Base-by-base conservation (phyloP, 2,113 vertebrate species). In the Takifugu bimaculatus region DNA sequence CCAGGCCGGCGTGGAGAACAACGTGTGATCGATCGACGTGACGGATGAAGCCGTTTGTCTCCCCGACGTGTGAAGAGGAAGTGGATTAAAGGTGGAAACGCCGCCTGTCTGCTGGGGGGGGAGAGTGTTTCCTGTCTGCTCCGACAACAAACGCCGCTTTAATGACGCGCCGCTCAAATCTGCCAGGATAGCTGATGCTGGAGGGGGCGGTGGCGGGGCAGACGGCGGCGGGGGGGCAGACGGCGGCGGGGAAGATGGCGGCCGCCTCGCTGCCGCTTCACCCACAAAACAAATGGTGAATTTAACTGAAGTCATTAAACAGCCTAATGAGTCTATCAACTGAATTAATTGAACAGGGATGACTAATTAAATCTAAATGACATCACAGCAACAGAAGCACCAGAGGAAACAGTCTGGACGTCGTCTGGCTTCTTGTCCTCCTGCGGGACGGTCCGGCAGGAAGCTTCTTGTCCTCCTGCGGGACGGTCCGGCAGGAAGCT, bases 41-140 rank as follows among this genome's bases (percentile, higher is more conserved):
- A 89, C 82, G 72, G 77, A 89, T 86, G 82, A 86, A 85, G 71
- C 63, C 59, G 62, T 86, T 74, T 79, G 78, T 87, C 83, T 81
- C 85, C 68, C 72, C 88, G 86, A 90, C 83, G 82, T 81, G 71
- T 85, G 82, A 85, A 80, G 80, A 83, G 78, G 84, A 84, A 81
- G 63, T 78, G 78, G 80, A 86, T 88, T 86, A 83, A 83, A 82
- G 72, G 48, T 65, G 68, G 65, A 58, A 20, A 75, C 65, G 72
- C 80, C 83, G 74, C 68, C 39, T 20, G 20, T 20, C 20, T 20
- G 20, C 20, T 20, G 20, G 20, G 58, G 6, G 56, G 63, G 68
- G 67, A 56, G 50, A 57, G 56, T 53, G 68, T 74, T 80, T 66
- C 49, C 54, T 32, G 65, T 64, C 65, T 54, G 32, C 28, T 13